These are phyloP conservation scores for Urocyon cinereoargenteus DNA, from an alignment of 2,797 vertebrate species.

Conservation along the genomic window DNA sequence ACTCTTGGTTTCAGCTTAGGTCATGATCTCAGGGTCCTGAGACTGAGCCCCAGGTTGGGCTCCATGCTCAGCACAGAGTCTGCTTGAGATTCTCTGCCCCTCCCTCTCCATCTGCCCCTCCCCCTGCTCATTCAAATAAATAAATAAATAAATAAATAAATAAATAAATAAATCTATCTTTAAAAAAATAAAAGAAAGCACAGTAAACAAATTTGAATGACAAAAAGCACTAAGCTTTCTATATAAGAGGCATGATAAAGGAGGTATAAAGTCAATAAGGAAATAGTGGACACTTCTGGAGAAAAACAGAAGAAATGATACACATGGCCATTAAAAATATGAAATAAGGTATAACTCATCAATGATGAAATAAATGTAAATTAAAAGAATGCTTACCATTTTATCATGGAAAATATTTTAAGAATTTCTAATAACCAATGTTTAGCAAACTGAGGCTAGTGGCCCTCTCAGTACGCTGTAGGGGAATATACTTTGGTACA, in stretches of 20 bases:
- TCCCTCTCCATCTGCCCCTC: background rate
- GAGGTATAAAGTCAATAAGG: background rate
- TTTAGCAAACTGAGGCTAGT: background rate
- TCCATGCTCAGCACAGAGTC: background rate
- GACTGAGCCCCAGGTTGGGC: background rate
- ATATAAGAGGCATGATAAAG: background rate
- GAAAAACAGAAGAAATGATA: slow-evolving; percentile 13
- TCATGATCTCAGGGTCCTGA: background rate
- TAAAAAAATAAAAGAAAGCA: background rate
- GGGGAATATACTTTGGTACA: background rate
- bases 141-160: background rate
- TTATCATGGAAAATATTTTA: background rate
- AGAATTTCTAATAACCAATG: background rate
- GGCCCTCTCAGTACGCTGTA: background rate
- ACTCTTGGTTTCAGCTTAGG: background rate
- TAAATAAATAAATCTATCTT: background rate
- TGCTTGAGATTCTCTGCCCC: background rate
- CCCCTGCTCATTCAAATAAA: background rate
- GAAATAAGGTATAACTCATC: background rate
- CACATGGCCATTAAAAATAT: background rate
- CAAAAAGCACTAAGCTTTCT: background rate
- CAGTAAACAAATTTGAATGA: background rate
- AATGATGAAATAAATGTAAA: background rate
- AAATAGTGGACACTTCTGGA: background rate
- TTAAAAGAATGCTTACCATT: background rate